Conservation (phyloP, 2,888 invertebrate genomes). For the Sarcophaga rosellei region DNA sequence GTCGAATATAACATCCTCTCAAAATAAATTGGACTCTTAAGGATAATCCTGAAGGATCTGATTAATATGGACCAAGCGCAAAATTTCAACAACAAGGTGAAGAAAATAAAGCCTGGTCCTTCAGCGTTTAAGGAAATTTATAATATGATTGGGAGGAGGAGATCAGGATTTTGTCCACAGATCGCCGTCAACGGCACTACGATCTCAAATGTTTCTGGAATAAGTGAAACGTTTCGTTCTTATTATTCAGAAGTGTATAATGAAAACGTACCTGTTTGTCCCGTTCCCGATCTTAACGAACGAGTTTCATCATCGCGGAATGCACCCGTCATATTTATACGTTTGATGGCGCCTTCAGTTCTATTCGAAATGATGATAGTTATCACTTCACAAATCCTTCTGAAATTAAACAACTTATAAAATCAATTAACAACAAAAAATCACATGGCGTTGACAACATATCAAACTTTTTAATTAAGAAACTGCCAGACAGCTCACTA, state of each 20-base stretch:
- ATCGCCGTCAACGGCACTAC: too few relatives aligned
- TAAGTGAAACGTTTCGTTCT: too few relatives aligned
- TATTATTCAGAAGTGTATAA: too few relatives aligned
- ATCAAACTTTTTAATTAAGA: not conserved
- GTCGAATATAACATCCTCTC: not conserved
- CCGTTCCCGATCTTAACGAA: too few relatives aligned
- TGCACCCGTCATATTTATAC: constrained; percentile 15
- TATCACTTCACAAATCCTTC: constrained; percentile 10
- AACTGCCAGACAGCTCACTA: constrained; percentile 12
- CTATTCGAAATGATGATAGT: not conserved
- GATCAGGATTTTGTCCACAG: too few relatives aligned
- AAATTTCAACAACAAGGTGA: constrained; percentile 9
- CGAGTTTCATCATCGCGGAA: not conserved
- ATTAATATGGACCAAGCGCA: constrained; percentile 12
- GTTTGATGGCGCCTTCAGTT: constrained; percentile 10
- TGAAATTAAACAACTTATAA: constrained; percentile 16
- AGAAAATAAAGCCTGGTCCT: constrained; percentile 20
- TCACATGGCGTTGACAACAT: constrained; percentile 8
- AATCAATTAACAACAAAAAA: constrained; percentile 17
- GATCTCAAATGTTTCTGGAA: too few relatives aligned
- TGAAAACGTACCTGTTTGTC: too few relatives aligned
- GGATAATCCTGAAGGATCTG: constrained; percentile 17
- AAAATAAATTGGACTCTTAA: constrained; percentile 28
- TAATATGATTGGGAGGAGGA: too few relatives aligned
- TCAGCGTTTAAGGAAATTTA: not conserved